Base-by-base conservation (phyloP, 2,113 vertebrate species). In the cattle (Bos taurus) region DNA sequence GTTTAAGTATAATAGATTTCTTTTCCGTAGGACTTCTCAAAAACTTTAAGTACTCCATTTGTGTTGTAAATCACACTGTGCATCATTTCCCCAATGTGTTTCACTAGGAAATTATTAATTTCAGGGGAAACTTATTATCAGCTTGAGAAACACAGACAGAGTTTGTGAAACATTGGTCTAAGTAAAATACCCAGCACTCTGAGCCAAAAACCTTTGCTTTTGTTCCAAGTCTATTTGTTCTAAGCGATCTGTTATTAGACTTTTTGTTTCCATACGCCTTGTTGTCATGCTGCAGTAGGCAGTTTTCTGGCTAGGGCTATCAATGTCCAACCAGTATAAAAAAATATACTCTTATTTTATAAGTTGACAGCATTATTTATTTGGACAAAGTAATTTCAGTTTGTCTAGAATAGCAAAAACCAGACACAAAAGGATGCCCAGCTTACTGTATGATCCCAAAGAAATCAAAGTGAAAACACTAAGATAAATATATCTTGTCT, bases 321-420 rank as follows among this genome's bases (percentile, higher is more conserved):
- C 84, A 95, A 50, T 40, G 90, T 93, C 33, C 46, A 91, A 25
- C 25, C 21, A 91, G 21, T 77, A 67, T 59, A 57, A 96, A 90
- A 80, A 19, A 4, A 56, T 50, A 26, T 30, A 92, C 28, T 64
- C 10, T 52, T 46, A 64, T 57, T 77, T 50, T 86, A 17, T 67
- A 96, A 71, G 19, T 90, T 74, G 36, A 19, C 90, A 15, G 78
- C 21, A 82, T 82, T 80, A 56, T 60, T 90, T 92, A 90, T 84
- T 90, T 94, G n/a, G 26, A 64, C 81, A 97, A 90, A 91, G 21
- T 59, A 94, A 92, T 91, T 92, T 95, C 52, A 59, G 15, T 82
- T 88, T 94, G 67, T 21, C 15, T 52, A 86, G 10, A 52, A 6
- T 74, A 78, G 95, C 62, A 46, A 97, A 97, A 97, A 60, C 30